Evolutionary conservation across 2,113 vertebrate genomes (phyloP).

Genomic region (Suncus etruscus): DNA sequence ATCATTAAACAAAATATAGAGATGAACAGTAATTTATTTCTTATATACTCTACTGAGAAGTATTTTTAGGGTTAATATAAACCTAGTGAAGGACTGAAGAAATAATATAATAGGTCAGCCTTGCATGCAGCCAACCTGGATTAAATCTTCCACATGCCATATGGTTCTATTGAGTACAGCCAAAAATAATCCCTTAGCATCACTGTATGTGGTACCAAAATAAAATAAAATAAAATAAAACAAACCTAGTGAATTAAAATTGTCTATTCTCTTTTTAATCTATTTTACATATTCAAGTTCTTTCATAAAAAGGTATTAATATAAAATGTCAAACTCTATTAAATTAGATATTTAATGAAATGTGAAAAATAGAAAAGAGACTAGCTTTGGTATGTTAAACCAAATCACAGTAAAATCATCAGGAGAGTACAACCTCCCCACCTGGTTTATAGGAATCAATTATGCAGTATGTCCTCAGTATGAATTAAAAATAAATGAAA

Average conservation of each 20-base stretch:
- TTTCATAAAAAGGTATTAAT: slow-evolving; percentile 2
- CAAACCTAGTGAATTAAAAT: not conserved
- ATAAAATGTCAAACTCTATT: not conserved
- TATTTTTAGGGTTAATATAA: not conserved
- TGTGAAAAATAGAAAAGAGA: not conserved
- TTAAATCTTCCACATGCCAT: too few species aligned
- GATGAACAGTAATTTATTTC: not conserved
- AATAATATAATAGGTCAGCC: too few species aligned
- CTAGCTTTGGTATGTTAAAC: not conserved
- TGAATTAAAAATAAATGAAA: slow-evolving; percentile 6
- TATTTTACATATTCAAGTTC: not conserved
- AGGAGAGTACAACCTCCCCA: not conserved
- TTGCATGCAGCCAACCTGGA: too few species aligned
- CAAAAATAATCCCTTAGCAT: too few species aligned
- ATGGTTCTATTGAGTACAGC: too few species aligned
- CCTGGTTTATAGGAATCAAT: not conserved
- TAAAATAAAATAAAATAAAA: too few species aligned
- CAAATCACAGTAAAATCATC: not conserved
- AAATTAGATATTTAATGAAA: not conserved
- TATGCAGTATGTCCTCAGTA: not conserved
- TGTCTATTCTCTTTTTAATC: slow-evolving; percentile 10
- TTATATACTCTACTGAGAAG: not conserved
- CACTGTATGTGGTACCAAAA: too few species aligned
- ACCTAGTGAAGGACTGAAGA: not conserved
- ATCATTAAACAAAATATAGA: not conserved